Evolutionary conservation across 2,888 invertebrate genomes (phyloP), one percentile per base, ranked within the genome.

Genomic region (Apamea epomidion): DNA sequence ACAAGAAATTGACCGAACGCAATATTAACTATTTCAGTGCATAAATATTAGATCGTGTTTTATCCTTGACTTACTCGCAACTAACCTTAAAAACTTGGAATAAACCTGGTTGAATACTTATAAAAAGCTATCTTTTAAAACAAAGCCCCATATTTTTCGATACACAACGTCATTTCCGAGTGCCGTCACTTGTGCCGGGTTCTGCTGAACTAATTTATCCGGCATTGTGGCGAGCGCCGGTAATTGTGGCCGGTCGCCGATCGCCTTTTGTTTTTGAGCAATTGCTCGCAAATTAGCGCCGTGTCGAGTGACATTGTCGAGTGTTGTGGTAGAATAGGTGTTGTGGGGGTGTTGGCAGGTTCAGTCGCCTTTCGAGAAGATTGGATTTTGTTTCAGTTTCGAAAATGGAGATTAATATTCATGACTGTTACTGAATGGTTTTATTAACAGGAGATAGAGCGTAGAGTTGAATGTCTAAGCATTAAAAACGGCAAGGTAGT

Each of bases 261-360:
- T 81, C 76, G 74, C 81, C 85, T 88, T 88, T 89, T 88, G 87
- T 88, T 87, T 83, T 70, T 72, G 67, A 81, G 81, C 88, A 86
- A 86, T 82, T 76, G 68, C 74, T 70, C 54, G 81, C 83, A 80
- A 88, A 84, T 84, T 75, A 84, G 70, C 76, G 70, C 37, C 54
- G 81, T 65, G 74, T 81, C 76, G 58, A 58, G 16, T 32, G 65
- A 69, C 78, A 77, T 67, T 71, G 65, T 76, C 77, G 68, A 25
- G 68, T 48, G 69, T 69, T 81, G 70, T 74, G 65, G 65, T 64
- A 48, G 54, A 67, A 79, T 68, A 74, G 14, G 29, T 29, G 29
- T 12, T n/a, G 32, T 29, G 6, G 65, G 65, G 16, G 58, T 68
- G 72, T 65, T 74, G 68, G 62, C 72, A 48, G 73, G 76, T 76